phyloP scores from a whole-genome alignment of 2,888 invertebrate species.

The Iphiclides podalirius region DNA sequence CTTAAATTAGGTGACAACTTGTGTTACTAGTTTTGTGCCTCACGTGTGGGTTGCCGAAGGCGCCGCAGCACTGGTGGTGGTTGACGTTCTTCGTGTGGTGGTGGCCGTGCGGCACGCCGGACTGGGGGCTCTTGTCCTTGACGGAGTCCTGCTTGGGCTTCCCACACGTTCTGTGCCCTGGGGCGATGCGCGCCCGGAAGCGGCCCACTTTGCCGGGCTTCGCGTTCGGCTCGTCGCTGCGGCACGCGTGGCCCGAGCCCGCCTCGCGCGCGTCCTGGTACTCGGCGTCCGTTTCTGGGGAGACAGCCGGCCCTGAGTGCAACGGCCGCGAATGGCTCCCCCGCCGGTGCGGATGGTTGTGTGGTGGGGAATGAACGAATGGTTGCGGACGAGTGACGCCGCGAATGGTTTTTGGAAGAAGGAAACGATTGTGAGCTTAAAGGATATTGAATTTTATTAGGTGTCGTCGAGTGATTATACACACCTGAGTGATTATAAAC shows the following conservation, averaged over 20 bases:
- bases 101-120: constrained; percentile 60
- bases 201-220: constrained; percentile 64
- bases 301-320: not conserved
- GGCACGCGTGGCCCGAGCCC: constrained; percentile 42
- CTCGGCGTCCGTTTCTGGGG: constrained; percentile 65
- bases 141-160: constrained; percentile 46
- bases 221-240: constrained; percentile 41
- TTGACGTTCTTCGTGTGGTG: constrained; percentile 69
- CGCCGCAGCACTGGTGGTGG: constrained; percentile 75
- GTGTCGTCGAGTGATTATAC: no score
- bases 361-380: no score
- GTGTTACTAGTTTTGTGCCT: constrained; percentile 66
- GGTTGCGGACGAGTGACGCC: no score
- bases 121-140: constrained; percentile 35
- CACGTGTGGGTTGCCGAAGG: constrained; percentile 72
- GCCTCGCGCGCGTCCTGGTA: constrained; percentile 60
- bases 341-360: no score
- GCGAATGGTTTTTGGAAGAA: no score
- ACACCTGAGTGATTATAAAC: no score
- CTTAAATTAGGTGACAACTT: constrained; percentile 65
- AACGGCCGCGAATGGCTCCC: no score
- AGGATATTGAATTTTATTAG: no score
- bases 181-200: constrained; percentile 63
- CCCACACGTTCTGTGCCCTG: constrained; percentile 54
- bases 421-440: no score